phyloP scores from a whole-genome alignment of 2,113 vertebrate genomes.

The Nipponia nippon region DNA sequence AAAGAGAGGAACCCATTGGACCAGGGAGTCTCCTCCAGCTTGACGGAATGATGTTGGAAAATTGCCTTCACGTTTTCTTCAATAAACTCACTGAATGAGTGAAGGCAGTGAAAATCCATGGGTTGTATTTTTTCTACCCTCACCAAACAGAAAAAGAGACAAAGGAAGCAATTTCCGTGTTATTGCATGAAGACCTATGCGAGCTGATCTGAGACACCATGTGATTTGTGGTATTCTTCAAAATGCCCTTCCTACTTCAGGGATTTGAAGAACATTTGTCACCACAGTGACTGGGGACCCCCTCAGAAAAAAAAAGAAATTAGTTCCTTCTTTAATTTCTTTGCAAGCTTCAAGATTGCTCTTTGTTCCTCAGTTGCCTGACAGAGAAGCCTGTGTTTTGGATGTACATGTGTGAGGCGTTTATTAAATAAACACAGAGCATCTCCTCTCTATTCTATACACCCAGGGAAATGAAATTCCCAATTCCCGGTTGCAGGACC shows the following conservation, averaged over 20 bases:
- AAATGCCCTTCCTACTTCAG: not conserved
- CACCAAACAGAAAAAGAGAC: not conserved
- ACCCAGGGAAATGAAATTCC: not conserved
- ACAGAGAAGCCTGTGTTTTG: not conserved
- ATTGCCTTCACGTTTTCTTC: not conserved
- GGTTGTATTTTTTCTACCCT: not conserved
- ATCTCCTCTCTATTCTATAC: not conserved
- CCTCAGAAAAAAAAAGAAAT: no score
- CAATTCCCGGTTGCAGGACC: not conserved
- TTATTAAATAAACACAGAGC: not conserved
- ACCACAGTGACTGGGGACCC: not conserved
- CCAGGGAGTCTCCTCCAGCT: not conserved
- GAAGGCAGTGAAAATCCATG: not conserved
- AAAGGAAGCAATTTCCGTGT: not conserved
- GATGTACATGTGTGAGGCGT: not conserved
- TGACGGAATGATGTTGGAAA: not conserved
- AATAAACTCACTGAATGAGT: not conserved
- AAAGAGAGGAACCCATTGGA: not conserved
- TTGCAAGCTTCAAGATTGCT: not conserved
- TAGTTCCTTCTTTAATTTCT: not conserved
- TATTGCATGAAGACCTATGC: not conserved
- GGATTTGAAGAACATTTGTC: not conserved
- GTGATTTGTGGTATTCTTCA: not conserved
- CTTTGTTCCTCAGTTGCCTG: not conserved
- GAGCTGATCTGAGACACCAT: not conserved